Evolutionary conservation across 2,797 vertebrate genomes (phyloP).

Genomic region (Sebastes diploproa): DNA sequence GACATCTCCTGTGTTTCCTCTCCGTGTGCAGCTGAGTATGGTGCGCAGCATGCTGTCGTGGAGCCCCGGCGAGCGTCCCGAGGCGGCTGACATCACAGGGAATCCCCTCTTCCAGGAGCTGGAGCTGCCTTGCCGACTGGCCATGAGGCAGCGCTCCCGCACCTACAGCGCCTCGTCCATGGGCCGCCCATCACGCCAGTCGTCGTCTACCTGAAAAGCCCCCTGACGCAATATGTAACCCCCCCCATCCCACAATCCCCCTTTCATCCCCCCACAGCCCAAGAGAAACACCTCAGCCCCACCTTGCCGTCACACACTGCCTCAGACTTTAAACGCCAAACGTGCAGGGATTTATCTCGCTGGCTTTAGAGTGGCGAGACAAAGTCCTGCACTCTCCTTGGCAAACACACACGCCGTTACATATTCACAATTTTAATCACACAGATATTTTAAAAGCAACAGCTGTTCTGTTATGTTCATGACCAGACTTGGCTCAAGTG

Average conservation of each 20-base stretch:
- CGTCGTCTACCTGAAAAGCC: slow-evolving; percentile 61
- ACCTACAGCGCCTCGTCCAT: slow-evolving; percentile 92
- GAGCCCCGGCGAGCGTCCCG: slow-evolving; percentile 88
- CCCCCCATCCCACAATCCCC: not conserved
- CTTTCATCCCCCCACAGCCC: not conserved
- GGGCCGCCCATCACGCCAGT: slow-evolving; percentile 73
- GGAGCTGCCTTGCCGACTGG: slow-evolving; percentile 87
- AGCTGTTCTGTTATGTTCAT: slow-evolving; percentile 16
- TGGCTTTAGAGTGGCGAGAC: not conserved
- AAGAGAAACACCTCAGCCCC: slow-evolving; percentile 23
- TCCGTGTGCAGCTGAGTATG: slow-evolving; percentile 78
- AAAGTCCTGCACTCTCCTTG: not conserved
- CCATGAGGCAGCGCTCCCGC: slow-evolving; percentile 91
- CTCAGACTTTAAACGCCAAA: slow-evolving; percentile 19
- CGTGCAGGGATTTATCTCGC: not conserved
- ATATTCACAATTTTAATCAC: slow-evolving; percentile 21
- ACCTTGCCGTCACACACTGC: slow-evolving; percentile 26
- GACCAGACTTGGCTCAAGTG: slow-evolving; percentile 28
- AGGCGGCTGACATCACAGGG: slow-evolving; percentile 92
- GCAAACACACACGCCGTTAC: slow-evolving; percentile 9
- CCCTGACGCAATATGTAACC: not conserved
- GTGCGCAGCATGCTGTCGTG: slow-evolving; percentile 95
- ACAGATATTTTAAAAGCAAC: slow-evolving; percentile 36
- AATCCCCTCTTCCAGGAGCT: slow-evolving; percentile 92
- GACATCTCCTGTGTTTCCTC: not conserved